Percentiles rank a stretch among this genome's conserved stretches.
Conservation (phyloP, 1,140 invertebrate genomes). For the Diplogasteroides magnus region DNA sequence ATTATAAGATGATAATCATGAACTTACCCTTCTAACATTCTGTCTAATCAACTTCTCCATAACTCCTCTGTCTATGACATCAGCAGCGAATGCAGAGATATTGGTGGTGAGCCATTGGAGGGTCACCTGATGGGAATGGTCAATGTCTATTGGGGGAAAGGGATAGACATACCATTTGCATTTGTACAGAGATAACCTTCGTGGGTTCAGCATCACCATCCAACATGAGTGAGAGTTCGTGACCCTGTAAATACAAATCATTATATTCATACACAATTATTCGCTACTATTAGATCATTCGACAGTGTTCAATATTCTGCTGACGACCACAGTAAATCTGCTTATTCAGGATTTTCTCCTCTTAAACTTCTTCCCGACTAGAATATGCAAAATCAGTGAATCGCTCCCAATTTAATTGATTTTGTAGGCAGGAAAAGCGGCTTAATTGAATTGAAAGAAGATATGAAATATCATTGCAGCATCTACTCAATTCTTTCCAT, state of each 20-base stretch:
- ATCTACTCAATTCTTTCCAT: too few relatives aligned
- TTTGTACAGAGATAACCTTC: constrained; percentile 48
- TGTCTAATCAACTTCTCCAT: constrained; percentile 51
- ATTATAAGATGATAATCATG: too few relatives aligned
- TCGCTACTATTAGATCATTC: not conserved
- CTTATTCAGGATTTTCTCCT: too few relatives aligned
- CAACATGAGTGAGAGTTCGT: constrained; percentile 41
- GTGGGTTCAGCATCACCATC: constrained; percentile 39
- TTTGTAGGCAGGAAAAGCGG: too few relatives aligned
- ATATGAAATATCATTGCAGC: too few relatives aligned
- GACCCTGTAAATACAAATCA: constrained; percentile 31
- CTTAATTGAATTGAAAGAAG: too few relatives aligned
- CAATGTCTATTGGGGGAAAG: too few relatives aligned
- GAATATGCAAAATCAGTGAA: too few relatives aligned
- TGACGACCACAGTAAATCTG: too few relatives aligned
- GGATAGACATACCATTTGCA: constrained; percentile 48
- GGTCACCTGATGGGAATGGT: not conserved
- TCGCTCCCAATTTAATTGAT: too few relatives aligned
- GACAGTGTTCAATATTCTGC: too few relatives aligned
- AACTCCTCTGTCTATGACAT: constrained; percentile 41
- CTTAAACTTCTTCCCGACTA: too few relatives aligned
- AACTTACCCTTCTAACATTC: constrained; percentile 47
- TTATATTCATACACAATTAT: constrained; percentile 14
- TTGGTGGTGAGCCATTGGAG: constrained; percentile 23
- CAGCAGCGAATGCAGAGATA: constrained; percentile 16